Percentiles rank a stretch among this genome's conserved stretches.
Evolutionary conservation across 2,113 vertebrate genomes (phyloP).

Genomic region (Cariama cristata): DNA sequence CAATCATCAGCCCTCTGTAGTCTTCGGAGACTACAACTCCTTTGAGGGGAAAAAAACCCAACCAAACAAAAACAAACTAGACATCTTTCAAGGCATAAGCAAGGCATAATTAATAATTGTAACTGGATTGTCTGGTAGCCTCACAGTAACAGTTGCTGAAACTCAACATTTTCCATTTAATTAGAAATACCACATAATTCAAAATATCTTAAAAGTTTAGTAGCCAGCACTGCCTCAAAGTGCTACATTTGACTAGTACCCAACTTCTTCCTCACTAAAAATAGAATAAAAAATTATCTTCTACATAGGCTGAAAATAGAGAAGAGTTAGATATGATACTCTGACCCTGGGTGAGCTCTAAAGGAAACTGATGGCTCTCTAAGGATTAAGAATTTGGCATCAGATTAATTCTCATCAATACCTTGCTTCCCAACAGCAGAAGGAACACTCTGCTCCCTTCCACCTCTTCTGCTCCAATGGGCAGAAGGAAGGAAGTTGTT

Average conservation of each 20-base stretch:
- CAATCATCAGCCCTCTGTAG: neutral
- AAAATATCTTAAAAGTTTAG: neutral
- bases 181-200: neutral
- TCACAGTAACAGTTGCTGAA: neutral
- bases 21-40: neutral
- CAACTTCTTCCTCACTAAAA: slow-evolving; percentile 29
- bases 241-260: slow-evolving; percentile 14
- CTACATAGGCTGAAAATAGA: slow-evolving; percentile 26
- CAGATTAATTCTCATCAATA: neutral
- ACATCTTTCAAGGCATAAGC: neutral
- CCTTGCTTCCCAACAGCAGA: neutral
- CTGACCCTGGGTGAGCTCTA: neutral
- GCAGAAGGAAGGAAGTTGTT: neutral
- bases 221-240: neutral
- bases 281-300: slow-evolving; percentile 32
- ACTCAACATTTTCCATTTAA: neutral
- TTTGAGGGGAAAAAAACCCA: neutral
- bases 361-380: neutral
- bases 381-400: neutral
- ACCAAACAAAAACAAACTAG: neutral
- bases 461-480: neutral
- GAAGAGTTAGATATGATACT: neutral
- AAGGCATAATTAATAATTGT: neutral
- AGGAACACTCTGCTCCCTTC: neutral
- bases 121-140: neutral